phyloP scores from a whole-genome alignment of 2,113 vertebrate genomes.

The Barnardius zonarius region DNA sequence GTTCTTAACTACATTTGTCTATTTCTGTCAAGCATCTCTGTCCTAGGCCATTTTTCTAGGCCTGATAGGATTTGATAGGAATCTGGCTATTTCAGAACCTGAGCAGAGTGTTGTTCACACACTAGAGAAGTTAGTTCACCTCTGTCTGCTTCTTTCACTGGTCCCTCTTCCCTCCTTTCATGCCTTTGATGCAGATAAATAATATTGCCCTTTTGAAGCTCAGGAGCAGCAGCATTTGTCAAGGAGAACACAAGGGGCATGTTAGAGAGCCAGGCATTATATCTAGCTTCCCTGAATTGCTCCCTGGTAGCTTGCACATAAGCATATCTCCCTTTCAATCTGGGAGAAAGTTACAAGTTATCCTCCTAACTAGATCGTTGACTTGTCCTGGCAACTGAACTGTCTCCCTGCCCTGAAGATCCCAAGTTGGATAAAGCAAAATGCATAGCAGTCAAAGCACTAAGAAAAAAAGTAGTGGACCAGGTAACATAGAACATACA shows the following conservation, averaged over 20 bases:
- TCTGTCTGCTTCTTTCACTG: neutral
- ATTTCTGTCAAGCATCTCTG: neutral
- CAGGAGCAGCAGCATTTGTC: neutral
- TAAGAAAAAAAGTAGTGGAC: neutral
- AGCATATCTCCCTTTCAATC: neutral
- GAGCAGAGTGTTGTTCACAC: neutral
- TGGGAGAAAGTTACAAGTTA: neutral
- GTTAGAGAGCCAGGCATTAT: neutral
- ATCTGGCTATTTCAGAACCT: neutral
- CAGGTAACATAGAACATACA: neutral
- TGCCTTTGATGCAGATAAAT: slow-evolving; percentile 17
- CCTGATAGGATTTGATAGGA: neutral
- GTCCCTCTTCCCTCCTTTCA: neutral
- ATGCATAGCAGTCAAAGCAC: neutral
- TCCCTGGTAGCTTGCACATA: neutral
- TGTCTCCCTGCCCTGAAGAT: neutral
- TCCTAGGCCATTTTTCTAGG: neutral
- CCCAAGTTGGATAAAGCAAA: neutral
- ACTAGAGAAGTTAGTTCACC: neutral
- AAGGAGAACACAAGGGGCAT: neutral
- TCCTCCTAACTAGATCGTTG: neutral
- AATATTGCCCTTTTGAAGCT: slow-evolving; percentile 19
- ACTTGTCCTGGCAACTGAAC: neutral
- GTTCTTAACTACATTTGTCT: neutral
- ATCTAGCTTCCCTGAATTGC: neutral